Conservation (phyloP, 2,797 vertebrate genomes). For the Sarcoramphus papa region DNA sequence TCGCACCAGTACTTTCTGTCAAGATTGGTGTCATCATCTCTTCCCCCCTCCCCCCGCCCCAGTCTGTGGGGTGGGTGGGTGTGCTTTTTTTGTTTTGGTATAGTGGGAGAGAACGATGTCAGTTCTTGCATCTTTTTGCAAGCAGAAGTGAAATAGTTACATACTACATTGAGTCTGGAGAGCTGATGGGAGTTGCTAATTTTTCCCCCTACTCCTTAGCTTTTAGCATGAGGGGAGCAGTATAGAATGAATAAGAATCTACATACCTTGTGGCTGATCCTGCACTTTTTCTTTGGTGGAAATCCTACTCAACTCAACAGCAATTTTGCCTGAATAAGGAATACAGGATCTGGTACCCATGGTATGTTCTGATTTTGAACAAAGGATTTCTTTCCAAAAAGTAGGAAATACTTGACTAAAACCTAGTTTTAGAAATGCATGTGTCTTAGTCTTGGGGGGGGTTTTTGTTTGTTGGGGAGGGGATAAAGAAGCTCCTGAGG, state of each 20-base stretch:
- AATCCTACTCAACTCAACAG: not conserved
- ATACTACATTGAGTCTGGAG: constrained; percentile 48
- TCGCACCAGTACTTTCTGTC: constrained; percentile 53
- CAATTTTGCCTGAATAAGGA: not conserved
- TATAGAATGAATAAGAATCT: constrained; percentile 56
- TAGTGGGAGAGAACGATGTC: not conserved
- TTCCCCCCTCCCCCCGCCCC: not conserved
- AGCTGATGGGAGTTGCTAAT: constrained; percentile 45
- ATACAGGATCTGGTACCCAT: not conserved
- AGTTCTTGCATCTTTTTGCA: constrained; percentile 31
- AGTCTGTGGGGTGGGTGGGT: constrained; percentile 11
- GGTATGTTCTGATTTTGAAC: constrained; percentile 61
- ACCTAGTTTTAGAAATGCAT: constrained; percentile 66
- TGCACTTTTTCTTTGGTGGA: not conserved
- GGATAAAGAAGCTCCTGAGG: constrained; percentile 30
- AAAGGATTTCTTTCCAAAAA: constrained; percentile 67
- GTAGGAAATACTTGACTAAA: constrained; percentile 64
- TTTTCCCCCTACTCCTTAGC: constrained; percentile 38
- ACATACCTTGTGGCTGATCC: not conserved
- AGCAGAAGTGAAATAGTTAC: constrained; percentile 40
- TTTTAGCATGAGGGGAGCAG: constrained; percentile 46
- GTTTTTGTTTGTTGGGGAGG: not conserved
- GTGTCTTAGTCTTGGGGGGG: constrained; percentile 14
- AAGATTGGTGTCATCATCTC: constrained; percentile 11
- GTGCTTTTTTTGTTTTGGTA: constrained; percentile 23